Evolutionary conservation across 2,888 invertebrate species (phyloP).

Genomic region (Clivina fossor): DNA sequence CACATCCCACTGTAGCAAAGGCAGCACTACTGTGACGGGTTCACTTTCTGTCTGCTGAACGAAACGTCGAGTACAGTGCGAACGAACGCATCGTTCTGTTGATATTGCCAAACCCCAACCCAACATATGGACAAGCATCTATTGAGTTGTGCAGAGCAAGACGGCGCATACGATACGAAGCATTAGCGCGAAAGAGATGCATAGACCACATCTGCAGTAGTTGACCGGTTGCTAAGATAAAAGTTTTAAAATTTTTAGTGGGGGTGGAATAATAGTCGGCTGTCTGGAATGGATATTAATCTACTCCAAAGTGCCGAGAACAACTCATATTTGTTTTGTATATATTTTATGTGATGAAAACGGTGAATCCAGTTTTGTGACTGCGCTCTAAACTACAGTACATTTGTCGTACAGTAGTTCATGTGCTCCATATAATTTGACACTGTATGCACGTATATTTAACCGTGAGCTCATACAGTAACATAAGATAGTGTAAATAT

Average conservation of each 20-base stretch:
- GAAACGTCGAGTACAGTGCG: not conserved
- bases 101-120: slow-evolving; percentile 32
- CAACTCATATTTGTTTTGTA: slow-evolving; percentile 7
- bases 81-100: slow-evolving; percentile 28
- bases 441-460: too few relatives aligned
- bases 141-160: slow-evolving; percentile 27
- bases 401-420: not conserved
- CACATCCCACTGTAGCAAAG: not conserved
- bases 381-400: not conserved
- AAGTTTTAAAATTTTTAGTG: slow-evolving; percentile 27
- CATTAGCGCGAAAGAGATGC: slow-evolving; percentile 13
- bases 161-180: slow-evolving; percentile 2
- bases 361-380: slow-evolving; percentile 10
- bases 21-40: not conserved
- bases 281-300: slow-evolving; percentile 8
- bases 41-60: too few relatives aligned
- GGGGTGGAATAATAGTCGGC: slow-evolving; percentile 17
- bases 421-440: not conserved
- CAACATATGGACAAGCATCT: slow-evolving; percentile 32
- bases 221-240: slow-evolving; percentile 27
- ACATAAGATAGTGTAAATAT: too few relatives aligned
- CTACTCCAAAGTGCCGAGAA: slow-evolving; percentile 3
- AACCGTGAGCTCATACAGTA: too few relatives aligned
- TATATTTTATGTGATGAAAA: not conserved
- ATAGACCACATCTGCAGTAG: slow-evolving; percentile 23